Base-by-base conservation (phyloP, 2,113 vertebrate species). In the Motacilla tschutschensis region DNA sequence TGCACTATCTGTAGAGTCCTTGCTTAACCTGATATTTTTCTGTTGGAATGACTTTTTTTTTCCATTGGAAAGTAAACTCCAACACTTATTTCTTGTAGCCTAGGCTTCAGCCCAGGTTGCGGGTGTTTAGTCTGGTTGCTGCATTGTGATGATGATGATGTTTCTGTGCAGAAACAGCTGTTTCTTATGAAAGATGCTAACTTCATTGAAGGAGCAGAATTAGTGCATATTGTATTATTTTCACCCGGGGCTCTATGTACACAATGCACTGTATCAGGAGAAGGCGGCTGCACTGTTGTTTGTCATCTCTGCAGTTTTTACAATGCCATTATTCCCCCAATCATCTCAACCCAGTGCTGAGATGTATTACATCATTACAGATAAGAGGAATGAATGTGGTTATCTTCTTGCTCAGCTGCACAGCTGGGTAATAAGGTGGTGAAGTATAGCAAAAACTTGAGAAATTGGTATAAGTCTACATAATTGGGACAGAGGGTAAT, bases 331-430 rank as follows among this genome's bases (percentile, higher is more conserved):
- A 97, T 97, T 97, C 94, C 95, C 94, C 93, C 96, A 97, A 92
- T 97, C 97, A 96, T 97, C 94, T 92, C 95, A 95, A 94, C 95
- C 95, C 96, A 90, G 94, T 90, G 96, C 95, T 95, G 92, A 96
- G 96, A 95, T 97, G 97, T 97, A 98, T 98, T 98, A 98, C 97
- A 98, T 98, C 97, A 98, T 97, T 95, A 94, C 95, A 98, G 97
- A 98, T 98, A 98, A 98, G 98, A 92, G 96, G 95, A 97, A 97
- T 97, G 96, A 97, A 96, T 94, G 97, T 97, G 96, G 97, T 98
- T 99, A 99, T 99, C 98, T 98, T 91, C 96, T 91, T 95, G 94
- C 96, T 98, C 97, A 98, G 97, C 97, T 96, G 96, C 96, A 94
- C 96, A 91, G 96, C 96, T 87, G 93, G 94, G 86, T 96, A 97